These are phyloP conservation scores for Benthosema pterotum DNA, from an alignment of 2,797 vertebrate genomes.

Conservation along the genomic window DNA sequence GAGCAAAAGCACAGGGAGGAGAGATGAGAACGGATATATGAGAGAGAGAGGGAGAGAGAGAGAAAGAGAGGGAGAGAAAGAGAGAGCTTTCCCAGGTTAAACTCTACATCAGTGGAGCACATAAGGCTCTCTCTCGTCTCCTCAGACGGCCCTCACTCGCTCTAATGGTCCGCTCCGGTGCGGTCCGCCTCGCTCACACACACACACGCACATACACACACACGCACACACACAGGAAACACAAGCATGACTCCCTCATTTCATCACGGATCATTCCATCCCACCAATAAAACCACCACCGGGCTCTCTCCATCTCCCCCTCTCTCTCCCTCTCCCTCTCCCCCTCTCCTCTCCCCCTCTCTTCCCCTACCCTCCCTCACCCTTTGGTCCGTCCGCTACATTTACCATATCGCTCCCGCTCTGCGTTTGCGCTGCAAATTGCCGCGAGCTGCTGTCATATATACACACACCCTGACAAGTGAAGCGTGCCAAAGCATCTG, in stretches of 20 bases:
- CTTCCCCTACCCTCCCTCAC: constrained; percentile 37
- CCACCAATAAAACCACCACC: constrained; percentile 7
- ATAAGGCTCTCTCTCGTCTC: background rate
- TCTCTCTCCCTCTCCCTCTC: constrained; percentile 36
- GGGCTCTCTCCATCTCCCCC: constrained; percentile 19
- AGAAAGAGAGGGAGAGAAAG: constrained; percentile 32
- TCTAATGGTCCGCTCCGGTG: background rate
- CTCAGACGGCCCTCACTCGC: background rate
- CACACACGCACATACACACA: too few species aligned
- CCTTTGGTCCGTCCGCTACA: constrained; percentile 19
- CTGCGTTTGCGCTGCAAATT: background rate
- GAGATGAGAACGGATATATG: background rate
- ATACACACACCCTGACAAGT: background rate
- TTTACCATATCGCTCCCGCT: constrained; percentile 12
- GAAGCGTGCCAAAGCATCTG: background rate
- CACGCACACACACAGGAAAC: too few species aligned
- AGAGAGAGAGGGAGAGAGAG: constrained; percentile 21
- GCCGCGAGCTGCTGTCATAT: background rate
- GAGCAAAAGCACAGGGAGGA: constrained; percentile 25
- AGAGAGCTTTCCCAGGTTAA: constrained; percentile 13
- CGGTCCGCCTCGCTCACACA: background rate
- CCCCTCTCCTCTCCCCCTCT: too few species aligned
- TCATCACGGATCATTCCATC: background rate
- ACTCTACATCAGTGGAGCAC: too few species aligned
- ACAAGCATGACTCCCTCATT: background rate